Evolutionary conservation across 1,140 invertebrate species (phyloP).

Genomic region (Sarcophaga peregrina): DNA sequence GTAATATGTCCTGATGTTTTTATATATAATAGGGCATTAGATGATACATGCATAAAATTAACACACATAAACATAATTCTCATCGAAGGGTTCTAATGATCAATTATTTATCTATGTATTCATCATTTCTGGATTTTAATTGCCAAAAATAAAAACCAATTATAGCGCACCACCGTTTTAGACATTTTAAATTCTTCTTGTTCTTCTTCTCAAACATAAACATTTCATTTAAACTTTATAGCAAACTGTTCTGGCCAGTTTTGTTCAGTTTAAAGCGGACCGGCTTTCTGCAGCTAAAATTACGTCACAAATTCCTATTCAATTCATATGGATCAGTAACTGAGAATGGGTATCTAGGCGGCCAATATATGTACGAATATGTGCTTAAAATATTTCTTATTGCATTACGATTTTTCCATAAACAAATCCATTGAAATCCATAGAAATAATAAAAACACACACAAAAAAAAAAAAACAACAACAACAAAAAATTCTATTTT

Average conservation of each 20-base stretch:
- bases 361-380: not conserved
- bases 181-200: not conserved
- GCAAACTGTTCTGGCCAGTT: not conserved
- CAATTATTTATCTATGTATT: no score
- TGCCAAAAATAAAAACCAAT: no score
- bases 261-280: not conserved
- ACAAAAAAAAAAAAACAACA: no score
- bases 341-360: not conserved
- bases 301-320: constrained; percentile 4
- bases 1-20: no score
- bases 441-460: no score
- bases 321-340: not conserved
- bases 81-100: no score
- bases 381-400: not conserved
- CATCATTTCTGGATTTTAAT: no score
- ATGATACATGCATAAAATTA: no score
- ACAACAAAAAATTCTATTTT: no score
- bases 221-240: not conserved
- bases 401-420: not conserved
- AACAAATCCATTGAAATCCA: not conserved
- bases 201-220: not conserved
- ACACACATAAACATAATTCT: no score
- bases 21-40: no score
- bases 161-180: no score
- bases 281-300: not conserved